phyloP scores from a whole-genome alignment of 2,797 vertebrate genomes.

The Argentina silus region DNA sequence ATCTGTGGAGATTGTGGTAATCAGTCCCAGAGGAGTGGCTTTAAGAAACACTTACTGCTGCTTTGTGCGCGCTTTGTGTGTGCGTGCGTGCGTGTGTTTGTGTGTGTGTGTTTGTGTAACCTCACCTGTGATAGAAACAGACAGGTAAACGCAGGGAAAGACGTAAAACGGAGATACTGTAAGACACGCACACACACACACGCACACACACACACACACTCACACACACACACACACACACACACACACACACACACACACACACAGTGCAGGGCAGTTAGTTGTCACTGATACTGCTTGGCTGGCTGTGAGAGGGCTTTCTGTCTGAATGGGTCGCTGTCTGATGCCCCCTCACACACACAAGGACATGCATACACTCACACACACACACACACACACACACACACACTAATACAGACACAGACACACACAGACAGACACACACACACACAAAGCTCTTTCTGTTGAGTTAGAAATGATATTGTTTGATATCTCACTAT shows the following conservation, averaged over 20 bases:
- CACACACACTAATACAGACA: slow-evolving; percentile 9
- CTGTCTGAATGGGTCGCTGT: slow-evolving; percentile 61
- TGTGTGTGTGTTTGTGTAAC: neutral
- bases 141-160: neutral
- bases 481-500: slow-evolving; percentile 4
- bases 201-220: neutral
- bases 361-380: neutral
- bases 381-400: slow-evolving; percentile 27
- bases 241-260: slow-evolving; percentile 17
- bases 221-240: neutral
- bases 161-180: neutral
- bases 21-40: neutral
- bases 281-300: slow-evolving; percentile 64
- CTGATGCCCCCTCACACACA: slow-evolving; percentile 32
- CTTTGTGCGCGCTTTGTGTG: neutral
- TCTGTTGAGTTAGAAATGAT: slow-evolving; percentile 25
- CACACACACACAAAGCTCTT: slow-evolving; percentile 16
- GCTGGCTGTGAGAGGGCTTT: slow-evolving; percentile 58
- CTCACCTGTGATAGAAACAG: slow-evolving; percentile 1
- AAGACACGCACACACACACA: neutral
- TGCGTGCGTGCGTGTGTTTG: slow-evolving; percentile 2
- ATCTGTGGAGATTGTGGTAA: neutral
- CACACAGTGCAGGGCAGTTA: slow-evolving; percentile 47
- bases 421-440: slow-evolving; percentile 6
- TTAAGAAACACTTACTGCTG: neutral